phyloP scores from a whole-genome alignment of 1,140 invertebrate genomes.

The Araneus ventricosus region DNA sequence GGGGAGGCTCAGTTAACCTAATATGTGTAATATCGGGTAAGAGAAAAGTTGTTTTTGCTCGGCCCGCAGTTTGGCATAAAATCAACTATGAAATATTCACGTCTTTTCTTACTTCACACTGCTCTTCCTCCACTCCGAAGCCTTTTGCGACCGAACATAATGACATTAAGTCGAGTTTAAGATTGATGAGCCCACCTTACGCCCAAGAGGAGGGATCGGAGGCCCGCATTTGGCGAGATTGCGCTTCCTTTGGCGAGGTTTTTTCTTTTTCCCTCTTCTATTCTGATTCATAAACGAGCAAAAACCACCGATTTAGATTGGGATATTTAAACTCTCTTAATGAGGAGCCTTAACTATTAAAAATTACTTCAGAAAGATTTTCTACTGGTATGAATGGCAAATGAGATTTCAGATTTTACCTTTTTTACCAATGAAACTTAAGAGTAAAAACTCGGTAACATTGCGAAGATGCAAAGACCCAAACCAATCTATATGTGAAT shows the following conservation, averaged over 20 bases:
- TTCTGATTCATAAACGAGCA: background rate
- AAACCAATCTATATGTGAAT: no score
- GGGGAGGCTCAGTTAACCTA: slow-evolving; percentile 62
- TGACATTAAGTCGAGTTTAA: slow-evolving; percentile 75
- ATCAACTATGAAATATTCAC: slow-evolving; percentile 75
- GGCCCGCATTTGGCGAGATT: slow-evolving; percentile 28
- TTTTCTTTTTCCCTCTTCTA: background rate
- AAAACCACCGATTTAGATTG: background rate
- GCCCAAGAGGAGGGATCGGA: slow-evolving; percentile 5
- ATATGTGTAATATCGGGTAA: slow-evolving; percentile 55
- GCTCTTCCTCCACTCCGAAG: slow-evolving; percentile 31
- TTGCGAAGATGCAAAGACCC: no score
- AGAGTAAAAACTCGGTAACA: no score
- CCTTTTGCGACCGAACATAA: slow-evolving; percentile 74
- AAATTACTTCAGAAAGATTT: no score
- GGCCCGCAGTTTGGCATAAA: slow-evolving; percentile 57
- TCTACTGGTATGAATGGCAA: no score
- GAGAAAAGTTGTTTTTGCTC: slow-evolving; percentile 24
- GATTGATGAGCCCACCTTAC: slow-evolving; percentile 74
- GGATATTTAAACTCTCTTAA: no score
- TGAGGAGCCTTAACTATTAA: no score
- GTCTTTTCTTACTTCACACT: slow-evolving; percentile 68
- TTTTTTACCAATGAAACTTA: no score
- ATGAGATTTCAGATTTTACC: no score
- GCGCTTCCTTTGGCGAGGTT: background rate